Percentiles rank a stretch among this genome's conserved stretches.
Conservation (phyloP, 2,797 vertebrate species). For the Microctenopoma steveboyesi region DNA sequence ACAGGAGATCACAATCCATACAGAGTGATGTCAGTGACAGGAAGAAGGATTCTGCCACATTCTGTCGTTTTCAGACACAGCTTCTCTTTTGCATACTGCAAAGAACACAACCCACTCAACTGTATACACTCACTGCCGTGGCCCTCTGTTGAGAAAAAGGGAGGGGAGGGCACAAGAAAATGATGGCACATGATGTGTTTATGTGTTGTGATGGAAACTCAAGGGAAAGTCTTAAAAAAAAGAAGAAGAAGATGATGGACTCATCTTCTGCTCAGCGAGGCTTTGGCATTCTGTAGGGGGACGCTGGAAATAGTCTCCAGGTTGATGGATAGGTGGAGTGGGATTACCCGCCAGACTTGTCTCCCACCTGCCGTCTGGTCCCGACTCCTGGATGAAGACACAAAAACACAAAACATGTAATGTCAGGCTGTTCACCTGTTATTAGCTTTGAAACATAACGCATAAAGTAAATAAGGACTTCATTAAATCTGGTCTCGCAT, state of each 20-base stretch:
- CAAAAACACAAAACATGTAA: slow-evolving; percentile 46
- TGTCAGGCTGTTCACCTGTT: slow-evolving; percentile 45
- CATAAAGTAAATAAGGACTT: slow-evolving; percentile 6
- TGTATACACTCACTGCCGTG: slow-evolving; percentile 38
- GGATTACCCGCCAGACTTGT: slow-evolving; percentile 77
- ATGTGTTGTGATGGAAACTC: slow-evolving; percentile 72
- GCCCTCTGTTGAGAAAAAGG: slow-evolving; percentile 41
- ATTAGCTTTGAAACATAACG: slow-evolving; percentile 47
- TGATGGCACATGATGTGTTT: slow-evolving; percentile 73
- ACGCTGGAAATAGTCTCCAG: slow-evolving; percentile 74
- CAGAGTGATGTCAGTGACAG: slow-evolving; percentile 64
- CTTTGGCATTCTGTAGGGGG: slow-evolving; percentile 75
- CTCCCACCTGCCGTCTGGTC: slow-evolving; percentile 60
- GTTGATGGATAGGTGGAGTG: slow-evolving; percentile 80
- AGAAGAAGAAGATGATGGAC: slow-evolving; percentile 72
- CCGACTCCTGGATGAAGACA: slow-evolving; percentile 63
- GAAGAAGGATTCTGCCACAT: slow-evolving; percentile 72
- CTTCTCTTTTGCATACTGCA: slow-evolving; percentile 61
- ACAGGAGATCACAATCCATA: slow-evolving; percentile 66
- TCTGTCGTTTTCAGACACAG: slow-evolving; percentile 64
- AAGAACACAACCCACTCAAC: slow-evolving; percentile 46
- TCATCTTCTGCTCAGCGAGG: slow-evolving; percentile 74
- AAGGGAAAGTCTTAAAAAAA: slow-evolving; percentile 54
- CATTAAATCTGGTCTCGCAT: background rate
- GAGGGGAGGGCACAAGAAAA: slow-evolving; percentile 46